A percentile compares a stretch with the other conserved stretches of the same genome.
These are phyloP conservation scores for Cavia aperea DNA, from an alignment of 2,113 vertebrate species.

Conservation along the genomic window DNA sequence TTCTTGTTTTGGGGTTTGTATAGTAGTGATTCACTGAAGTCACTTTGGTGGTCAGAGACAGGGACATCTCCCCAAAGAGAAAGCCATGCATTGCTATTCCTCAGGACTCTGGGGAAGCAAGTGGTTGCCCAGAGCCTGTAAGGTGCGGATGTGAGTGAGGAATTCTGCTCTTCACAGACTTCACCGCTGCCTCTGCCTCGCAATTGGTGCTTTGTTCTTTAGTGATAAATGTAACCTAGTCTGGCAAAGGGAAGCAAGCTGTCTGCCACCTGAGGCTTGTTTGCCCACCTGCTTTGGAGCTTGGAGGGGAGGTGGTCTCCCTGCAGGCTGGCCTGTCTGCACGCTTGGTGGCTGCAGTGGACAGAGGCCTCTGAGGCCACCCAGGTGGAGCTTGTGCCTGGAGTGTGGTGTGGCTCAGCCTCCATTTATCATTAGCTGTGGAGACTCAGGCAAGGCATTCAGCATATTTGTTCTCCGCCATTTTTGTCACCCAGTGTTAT, in stretches of 20 bases:
- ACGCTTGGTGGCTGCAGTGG: background rate
- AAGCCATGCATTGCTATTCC: background rate
- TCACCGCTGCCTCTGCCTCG: background rate
- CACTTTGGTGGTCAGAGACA: background rate
- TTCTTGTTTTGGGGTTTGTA: background rate
- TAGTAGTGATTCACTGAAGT: background rate
- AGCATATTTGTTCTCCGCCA: too few relatives aligned
- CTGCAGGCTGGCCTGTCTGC: background rate
- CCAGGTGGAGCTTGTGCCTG: background rate
- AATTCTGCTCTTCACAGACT: background rate
- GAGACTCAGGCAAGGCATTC: background rate
- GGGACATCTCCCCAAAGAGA: background rate
- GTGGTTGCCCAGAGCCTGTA: background rate
- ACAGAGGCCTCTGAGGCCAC: background rate
- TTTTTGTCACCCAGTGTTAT: fast-evolving
- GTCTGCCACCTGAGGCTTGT: fast-evolving
- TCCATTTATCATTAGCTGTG: background rate
- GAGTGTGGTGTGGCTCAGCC: background rate
- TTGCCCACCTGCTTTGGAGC: background rate
- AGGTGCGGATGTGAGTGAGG: too few relatives aligned
- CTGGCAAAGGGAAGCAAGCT: background rate
- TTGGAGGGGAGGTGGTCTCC: background rate
- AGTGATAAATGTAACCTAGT: background rate
- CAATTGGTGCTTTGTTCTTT: background rate
- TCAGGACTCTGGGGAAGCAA: background rate